Conservation (phyloP, 2,888 invertebrate species). For the Crocallis elinguaria region DNA sequence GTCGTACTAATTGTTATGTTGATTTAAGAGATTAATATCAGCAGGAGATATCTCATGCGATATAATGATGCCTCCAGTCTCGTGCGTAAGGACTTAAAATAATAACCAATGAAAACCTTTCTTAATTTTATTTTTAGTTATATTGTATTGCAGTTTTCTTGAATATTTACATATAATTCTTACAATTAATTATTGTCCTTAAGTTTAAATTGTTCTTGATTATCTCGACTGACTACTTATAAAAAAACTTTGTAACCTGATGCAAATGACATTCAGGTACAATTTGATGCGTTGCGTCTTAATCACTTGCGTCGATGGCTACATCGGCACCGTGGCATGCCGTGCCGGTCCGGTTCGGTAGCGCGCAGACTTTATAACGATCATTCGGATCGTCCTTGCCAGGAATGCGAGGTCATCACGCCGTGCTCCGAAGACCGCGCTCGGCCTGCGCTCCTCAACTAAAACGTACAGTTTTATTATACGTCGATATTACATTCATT, state of each 20-base stretch:
- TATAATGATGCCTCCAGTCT: background rate
- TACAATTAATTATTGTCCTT: background rate
- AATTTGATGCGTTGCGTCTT: background rate
- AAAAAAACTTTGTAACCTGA: background rate
- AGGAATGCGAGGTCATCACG: slow-evolving; percentile 84
- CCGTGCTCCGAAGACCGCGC: slow-evolving; percentile 67
- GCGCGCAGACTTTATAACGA: slow-evolving; percentile 48
- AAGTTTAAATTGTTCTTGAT: background rate
- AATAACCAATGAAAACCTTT: too few species aligned
- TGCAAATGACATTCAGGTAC: background rate
- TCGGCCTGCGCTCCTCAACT: slow-evolving; percentile 70
- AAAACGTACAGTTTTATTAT: slow-evolving; percentile 68
- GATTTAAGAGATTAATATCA: slow-evolving; percentile 15
- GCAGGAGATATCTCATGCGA: slow-evolving; percentile 3
- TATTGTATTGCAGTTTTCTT: background rate
- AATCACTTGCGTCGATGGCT: background rate
- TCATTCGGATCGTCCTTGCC: slow-evolving; percentile 77
- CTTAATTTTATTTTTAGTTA: too few species aligned
- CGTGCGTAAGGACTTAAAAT: background rate
- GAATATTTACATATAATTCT: background rate
- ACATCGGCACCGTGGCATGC: background rate
- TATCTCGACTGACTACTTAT: background rate
- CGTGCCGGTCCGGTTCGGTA: slow-evolving; percentile 40
- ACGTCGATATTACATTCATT: slow-evolving; percentile 49
- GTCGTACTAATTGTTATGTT: slow-evolving; percentile 16